Conservation (phyloP, 2,113 vertebrate species). For the Charadrius vociferus region DNA sequence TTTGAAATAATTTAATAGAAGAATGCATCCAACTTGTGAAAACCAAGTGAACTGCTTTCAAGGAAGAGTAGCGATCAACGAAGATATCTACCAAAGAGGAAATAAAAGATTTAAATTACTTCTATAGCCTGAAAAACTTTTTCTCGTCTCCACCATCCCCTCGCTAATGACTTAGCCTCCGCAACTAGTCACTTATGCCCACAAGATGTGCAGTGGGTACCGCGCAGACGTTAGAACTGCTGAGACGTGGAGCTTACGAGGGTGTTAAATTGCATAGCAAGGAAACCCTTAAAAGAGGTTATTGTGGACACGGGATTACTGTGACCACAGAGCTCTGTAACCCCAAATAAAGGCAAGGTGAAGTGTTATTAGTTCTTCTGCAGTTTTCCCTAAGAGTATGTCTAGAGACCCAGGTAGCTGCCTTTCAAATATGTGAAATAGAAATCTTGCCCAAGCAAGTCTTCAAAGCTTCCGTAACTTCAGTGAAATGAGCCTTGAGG, state of each 20-base stretch:
- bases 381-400: neutral
- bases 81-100: neutral
- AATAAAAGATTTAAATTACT: neutral
- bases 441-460: slow-evolving; percentile 60
- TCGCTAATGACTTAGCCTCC: neutral
- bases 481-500: slow-evolving; percentile 49
- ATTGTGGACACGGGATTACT: slow-evolving; percentile 2
- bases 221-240: neutral
- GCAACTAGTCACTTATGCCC: neutral
- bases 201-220: neutral
- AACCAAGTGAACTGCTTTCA: neutral
- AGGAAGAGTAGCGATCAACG: neutral
- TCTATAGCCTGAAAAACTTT: neutral
- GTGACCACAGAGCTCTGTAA: slow-evolving; percentile 8
- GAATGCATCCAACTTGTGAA: neutral
- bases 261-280: slow-evolving; percentile 10
- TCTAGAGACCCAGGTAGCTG: neutral
- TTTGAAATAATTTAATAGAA: neutral
- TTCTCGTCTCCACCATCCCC: neutral
- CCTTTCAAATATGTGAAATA: slow-evolving; percentile 45
- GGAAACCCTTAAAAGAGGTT: neutral
- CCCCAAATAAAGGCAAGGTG: neutral
- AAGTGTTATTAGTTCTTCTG: neutral
- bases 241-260: neutral
- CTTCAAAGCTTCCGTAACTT: slow-evolving; percentile 54